A percentile compares a stretch with the other conserved stretches of the same genome.
phyloP scores from a whole-genome alignment of 2,113 vertebrate genomes.

The Maylandia zebra region DNA sequence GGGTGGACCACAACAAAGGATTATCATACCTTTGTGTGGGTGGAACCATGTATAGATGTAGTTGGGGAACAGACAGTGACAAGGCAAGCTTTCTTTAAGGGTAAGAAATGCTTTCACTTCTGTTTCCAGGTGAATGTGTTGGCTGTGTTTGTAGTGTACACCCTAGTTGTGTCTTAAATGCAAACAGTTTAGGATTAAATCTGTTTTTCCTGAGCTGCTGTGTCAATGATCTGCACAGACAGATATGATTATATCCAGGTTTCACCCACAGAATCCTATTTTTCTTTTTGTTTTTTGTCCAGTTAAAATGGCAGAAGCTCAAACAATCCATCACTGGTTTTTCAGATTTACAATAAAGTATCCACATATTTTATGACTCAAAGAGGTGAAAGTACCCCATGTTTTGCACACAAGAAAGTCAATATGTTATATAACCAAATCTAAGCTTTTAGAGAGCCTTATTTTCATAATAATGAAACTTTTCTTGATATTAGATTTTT shows the following conservation, averaged over 20 bases:
- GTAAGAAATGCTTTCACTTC: slow-evolving; percentile 31
- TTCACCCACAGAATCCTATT: background rate
- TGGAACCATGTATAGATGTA: slow-evolving; percentile 21
- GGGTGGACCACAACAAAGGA: slow-evolving; percentile 69
- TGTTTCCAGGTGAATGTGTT: background rate
- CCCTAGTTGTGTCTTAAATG: background rate
- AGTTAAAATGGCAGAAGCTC: background rate
- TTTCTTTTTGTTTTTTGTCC: background rate
- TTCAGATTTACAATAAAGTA: background rate
- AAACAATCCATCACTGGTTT: background rate
- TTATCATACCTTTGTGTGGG: slow-evolving; percentile 74
- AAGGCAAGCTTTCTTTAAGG: slow-evolving; percentile 53
- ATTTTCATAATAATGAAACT: background rate
- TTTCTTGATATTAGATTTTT: background rate
- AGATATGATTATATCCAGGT: background rate
- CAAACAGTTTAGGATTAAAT: background rate
- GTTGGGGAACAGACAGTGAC: background rate
- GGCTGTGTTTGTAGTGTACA: background rate
- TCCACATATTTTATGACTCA: background rate
- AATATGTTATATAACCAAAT: background rate
- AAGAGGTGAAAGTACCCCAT: background rate
- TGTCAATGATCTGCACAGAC: background rate
- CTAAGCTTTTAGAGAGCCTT: rapidly evolving
- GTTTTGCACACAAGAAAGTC: background rate
- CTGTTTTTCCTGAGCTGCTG: background rate